Conservation (phyloP, 2,797 vertebrate species). For the Limosa lapponica region DNA sequence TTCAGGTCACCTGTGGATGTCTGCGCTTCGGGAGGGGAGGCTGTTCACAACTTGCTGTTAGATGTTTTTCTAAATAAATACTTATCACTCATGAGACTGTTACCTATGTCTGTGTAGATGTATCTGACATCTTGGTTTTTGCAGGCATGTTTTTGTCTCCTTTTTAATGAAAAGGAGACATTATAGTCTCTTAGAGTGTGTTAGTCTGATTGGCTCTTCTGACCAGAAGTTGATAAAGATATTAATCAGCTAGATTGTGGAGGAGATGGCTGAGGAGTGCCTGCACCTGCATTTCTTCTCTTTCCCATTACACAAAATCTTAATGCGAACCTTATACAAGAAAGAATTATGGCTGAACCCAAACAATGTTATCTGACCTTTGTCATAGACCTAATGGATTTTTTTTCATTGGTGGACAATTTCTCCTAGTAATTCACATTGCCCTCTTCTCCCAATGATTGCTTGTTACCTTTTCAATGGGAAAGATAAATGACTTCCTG, state of each 20-base stretch:
- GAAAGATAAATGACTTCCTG: slow-evolving; percentile 54
- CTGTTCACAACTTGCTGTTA: not conserved
- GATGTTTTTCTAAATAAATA: not conserved
- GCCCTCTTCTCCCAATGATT: slow-evolving; percentile 34
- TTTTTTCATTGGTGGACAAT: slow-evolving; percentile 49
- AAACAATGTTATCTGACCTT: slow-evolving; percentile 68
- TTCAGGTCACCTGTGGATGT: not conserved
- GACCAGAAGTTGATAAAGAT: not conserved
- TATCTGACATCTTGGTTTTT: not conserved
- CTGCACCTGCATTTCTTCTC: not conserved
- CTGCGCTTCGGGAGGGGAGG: not conserved
- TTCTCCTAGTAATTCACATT: slow-evolving; percentile 36
- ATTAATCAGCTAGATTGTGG: not conserved
- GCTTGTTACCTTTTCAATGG: slow-evolving; percentile 44
- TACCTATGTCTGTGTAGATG: not conserved
- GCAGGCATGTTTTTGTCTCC: not conserved
- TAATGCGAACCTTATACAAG: not conserved
- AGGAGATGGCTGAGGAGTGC: not conserved
- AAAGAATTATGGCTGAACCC: slow-evolving; percentile 46
- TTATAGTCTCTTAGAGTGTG: not conserved
- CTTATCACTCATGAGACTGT: not conserved
- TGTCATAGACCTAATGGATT: slow-evolving; percentile 50
- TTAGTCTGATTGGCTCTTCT: not conserved
- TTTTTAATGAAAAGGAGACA: not conserved
- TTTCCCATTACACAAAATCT: slow-evolving; percentile 23